Evolutionary conservation across 2,888 invertebrate genomes (phyloP), one percentile per base, ranked within the genome.

Genomic region (Dryocosmus kuriphilus): DNA sequence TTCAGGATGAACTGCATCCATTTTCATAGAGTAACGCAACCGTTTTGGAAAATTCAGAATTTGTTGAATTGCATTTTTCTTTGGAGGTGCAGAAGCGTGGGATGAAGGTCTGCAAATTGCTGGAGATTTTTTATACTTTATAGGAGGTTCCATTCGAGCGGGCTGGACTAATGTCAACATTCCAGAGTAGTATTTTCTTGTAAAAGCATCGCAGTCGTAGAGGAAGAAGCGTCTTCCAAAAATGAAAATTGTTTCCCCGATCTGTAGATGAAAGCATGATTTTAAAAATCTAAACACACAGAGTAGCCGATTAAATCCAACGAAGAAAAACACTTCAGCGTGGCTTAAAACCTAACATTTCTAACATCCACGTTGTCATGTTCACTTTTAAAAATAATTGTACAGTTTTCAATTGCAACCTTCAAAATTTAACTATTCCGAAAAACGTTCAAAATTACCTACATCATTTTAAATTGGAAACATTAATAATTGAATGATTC

Each of bases 1-100:
- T 88, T 97, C 97, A 0, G 96, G 96, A 87, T 96, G 95, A 7
- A 95, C 94, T 81, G 95, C 95, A 85, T 97, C 96, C 93, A 97
- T 93, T 79, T 94, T 93, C 89, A 96, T 96, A 75, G 95, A 94
- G 89, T 96, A 97, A 60, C 97, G 94, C 0, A 96, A 92, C 74
- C 94, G 93, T 93, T 94, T 89, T 0, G 88, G 88, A 46, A 89
- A 86, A 90, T 97, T 96, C 30, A 95, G 92, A 77, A 97, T 92
- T 90, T 95, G 95, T 88, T 95, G 95, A 82, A 96, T 93, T 81
- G 96, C 93, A 90, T 96, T 96, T 89, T 96, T 95, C 88, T 94
- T 95, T 0, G 96, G 96, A 1, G 95, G 93, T 86, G 6, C 27
- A 22, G 24, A 30, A 11, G 51, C 95, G 80, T 96, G 96, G 0